Conservation (phyloP, 2,888 invertebrate genomes). For the Onthophagus sagittarius region DNA sequence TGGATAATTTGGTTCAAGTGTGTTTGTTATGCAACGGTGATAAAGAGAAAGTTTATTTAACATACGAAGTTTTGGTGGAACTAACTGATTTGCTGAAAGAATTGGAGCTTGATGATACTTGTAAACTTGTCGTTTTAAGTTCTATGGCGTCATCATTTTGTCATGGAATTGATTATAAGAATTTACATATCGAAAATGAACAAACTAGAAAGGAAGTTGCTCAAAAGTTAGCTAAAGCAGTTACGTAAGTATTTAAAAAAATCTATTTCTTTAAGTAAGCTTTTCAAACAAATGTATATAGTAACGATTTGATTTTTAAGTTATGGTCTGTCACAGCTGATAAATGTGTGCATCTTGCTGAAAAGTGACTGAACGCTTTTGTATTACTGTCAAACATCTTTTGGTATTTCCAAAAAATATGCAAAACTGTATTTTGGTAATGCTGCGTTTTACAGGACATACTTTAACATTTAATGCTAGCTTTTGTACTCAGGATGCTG, state of each 20-base stretch:
- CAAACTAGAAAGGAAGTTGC: constrained; percentile 57
- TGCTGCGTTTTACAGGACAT: no score
- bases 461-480: no score
- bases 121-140: constrained; percentile 67
- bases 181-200: constrained; percentile 58
- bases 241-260: constrained; percentile 73
- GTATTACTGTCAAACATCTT: no score
- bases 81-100: constrained; percentile 64
- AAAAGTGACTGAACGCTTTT: no score
- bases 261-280: neutral
- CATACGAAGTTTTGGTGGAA: constrained; percentile 62
- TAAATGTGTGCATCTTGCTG: no score
- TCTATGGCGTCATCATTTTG: constrained; percentile 75
- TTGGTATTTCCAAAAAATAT: no score
- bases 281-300: constrained; percentile 21
- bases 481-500: no score
- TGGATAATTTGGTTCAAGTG: constrained; percentile 61
- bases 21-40: constrained; percentile 43
- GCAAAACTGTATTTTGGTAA: no score
- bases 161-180: constrained; percentile 76
- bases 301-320: no score
- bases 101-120: constrained; percentile 60
- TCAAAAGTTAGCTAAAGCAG: constrained; percentile 63
- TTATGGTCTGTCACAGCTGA: no score
- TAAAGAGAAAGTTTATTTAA: constrained; percentile 27